Base-by-base conservation (phyloP, 1,140 invertebrate species). In the Littorina saxatilis region DNA sequence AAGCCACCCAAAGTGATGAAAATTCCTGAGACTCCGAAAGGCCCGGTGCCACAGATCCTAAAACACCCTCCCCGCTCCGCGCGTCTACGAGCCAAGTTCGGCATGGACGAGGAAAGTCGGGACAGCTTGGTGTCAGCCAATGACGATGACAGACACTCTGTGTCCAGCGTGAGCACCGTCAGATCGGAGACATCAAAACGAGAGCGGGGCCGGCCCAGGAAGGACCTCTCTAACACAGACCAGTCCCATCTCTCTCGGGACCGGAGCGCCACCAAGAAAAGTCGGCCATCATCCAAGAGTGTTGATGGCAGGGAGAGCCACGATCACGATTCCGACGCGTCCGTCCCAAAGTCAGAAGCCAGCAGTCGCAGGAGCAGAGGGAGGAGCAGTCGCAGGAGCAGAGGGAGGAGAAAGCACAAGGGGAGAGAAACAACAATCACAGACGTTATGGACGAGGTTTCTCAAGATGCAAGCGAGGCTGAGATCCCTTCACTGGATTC, bases 101-200 rank as follows among this genome's bases (percentile, higher is more conserved):
- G 55, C 9, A 23, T 78, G 17, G 58, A 63, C 9, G 76, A 78
- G 29, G 55, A 78, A 35, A 78, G 76, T 58, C 39, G 27, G 20
- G 76, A 78, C 58, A 78, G 76, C 39, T 11, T 63, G 13, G 39
- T 43, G 5, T 78, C 76, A 37, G 39, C 17, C 40, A n/a, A 50
- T 35, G 78, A 80, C 23, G 78, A 70, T 37, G 78, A 80, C n/a
- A 47, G 52, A 72, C 29, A 68, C 13, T 55, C 40, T 17, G 27
- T 52, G 32, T 61, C 61, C 29, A 82, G 81, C 37, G 35, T 55
- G 11, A 58, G 52, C 35, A 79, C 66, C 74, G 76, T 43, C 29
- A 79, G 47, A 58, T 68, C 35, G 68, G 80, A 76, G 37, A 2
- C 29, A 29, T 77, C 55, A 82, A 66, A 58, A 79, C 79, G 77